A percentile compares a stretch with the other conserved stretches of the same genome.
Evolutionary conservation across 1,140 invertebrate genomes (phyloP).

Genomic region (Mya arenaria): DNA sequence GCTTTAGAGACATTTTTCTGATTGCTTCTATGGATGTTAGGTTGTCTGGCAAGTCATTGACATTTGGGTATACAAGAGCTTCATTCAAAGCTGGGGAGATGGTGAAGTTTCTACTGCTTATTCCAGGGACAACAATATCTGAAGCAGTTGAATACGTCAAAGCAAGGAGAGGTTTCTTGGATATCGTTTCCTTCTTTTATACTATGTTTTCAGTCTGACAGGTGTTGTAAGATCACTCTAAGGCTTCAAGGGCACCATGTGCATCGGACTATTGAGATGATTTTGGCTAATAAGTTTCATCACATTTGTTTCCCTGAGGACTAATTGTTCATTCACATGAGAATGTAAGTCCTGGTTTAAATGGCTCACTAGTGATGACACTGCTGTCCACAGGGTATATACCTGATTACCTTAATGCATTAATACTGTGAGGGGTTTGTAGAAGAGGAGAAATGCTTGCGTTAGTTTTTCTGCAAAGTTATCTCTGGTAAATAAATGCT

Average conservation of each 20-base stretch:
- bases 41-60: background rate
- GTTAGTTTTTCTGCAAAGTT: slow-evolving; percentile 42
- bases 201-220: background rate
- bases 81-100: background rate
- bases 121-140: background rate
- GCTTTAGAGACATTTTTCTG: too few species aligned
- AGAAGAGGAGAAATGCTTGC: slow-evolving; percentile 28
- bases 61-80: background rate
- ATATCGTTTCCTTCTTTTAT: slow-evolving; percentile 28
- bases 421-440: slow-evolving; percentile 49
- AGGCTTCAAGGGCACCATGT: slow-evolving; percentile 2
- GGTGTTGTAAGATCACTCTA: slow-evolving; percentile 5
- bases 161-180: slow-evolving; percentile 24
- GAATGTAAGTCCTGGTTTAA: slow-evolving; percentile 12
- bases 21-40: background rate
- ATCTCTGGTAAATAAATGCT: background rate
- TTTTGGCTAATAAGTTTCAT: background rate
- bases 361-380: background rate
- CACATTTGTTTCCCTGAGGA: background rate
- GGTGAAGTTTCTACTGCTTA: background rate
- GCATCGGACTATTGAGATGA: background rate
- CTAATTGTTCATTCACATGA: background rate
- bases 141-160: slow-evolving; percentile 16
- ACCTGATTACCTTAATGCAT: slow-evolving; percentile 23
- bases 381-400: slow-evolving; percentile 1